A percentile compares a stretch with the other conserved stretches of the same genome.
Conservation (phyloP, 2,113 vertebrate genomes). For the Ramphastos sulfuratus region DNA sequence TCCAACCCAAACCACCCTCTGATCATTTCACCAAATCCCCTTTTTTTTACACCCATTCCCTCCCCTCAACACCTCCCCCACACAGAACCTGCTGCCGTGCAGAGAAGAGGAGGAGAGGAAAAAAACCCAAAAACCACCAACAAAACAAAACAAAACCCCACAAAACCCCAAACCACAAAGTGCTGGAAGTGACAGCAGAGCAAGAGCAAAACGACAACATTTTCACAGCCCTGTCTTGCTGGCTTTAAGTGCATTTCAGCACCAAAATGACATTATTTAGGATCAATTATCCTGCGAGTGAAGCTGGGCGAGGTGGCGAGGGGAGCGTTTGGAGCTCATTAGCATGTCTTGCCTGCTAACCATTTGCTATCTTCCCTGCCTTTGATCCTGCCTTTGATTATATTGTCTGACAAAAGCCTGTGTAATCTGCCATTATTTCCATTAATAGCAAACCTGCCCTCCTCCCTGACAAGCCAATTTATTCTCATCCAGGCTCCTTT, state of each 20-base stretch:
- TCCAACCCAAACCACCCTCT: too few species aligned
- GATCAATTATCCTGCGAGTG: slow-evolving; percentile 73
- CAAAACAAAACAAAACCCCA: background rate
- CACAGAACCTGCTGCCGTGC: background rate
- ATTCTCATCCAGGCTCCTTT: slow-evolving; percentile 61
- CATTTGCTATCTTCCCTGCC: slow-evolving; percentile 72
- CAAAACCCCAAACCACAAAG: background rate
- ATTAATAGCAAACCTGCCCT: slow-evolving; percentile 77
- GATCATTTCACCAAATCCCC: too few species aligned
- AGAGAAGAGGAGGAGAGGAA: background rate
- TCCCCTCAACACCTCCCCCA: background rate
- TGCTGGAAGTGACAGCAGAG: slow-evolving; percentile 40
- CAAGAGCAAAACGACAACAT: slow-evolving; percentile 42
- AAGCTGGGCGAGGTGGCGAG: slow-evolving; percentile 66
- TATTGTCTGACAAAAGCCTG: slow-evolving; percentile 69
- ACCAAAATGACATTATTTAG: slow-evolving; percentile 70
- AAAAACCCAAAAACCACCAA: too few species aligned
- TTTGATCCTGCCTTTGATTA: slow-evolving; percentile 80
- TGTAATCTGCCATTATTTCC: slow-evolving; percentile 81
- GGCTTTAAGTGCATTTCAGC: slow-evolving; percentile 70
- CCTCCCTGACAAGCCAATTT: slow-evolving; percentile 79
- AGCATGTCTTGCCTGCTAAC: slow-evolving; percentile 77
- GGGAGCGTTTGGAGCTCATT: slow-evolving; percentile 57
- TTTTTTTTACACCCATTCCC: background rate
- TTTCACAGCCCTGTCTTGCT: slow-evolving; percentile 49